Evolutionary conservation across 2,888 invertebrate species (phyloP).

Genomic region (Drymonia ruficornis): DNA sequence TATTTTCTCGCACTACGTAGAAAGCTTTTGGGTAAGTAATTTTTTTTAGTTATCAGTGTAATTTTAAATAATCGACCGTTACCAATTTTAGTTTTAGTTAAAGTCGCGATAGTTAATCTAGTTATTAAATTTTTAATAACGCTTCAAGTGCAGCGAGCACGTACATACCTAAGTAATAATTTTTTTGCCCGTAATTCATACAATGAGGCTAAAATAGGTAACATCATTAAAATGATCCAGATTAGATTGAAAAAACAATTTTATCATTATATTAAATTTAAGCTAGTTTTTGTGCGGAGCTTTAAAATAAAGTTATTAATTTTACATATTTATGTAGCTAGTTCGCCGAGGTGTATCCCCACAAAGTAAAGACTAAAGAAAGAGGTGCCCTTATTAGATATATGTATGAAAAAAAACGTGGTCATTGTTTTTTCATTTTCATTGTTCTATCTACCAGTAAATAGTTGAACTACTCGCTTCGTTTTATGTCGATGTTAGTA

Average conservation of each 20-base stretch:
- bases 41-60: slow-evolving; percentile 13
- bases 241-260: slow-evolving; percentile 22
- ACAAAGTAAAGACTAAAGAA: no score
- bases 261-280: slow-evolving; percentile 12
- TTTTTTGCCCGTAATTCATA: slow-evolving; percentile 35
- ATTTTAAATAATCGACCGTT: background rate
- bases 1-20: slow-evolving; percentile 75
- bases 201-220: slow-evolving; percentile 26
- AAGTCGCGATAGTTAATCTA: slow-evolving; percentile 15
- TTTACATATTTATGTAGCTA: slow-evolving; percentile 26
- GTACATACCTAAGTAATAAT: slow-evolving; percentile 25
- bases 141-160: slow-evolving; percentile 20
- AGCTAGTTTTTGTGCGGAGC: slow-evolving; percentile 15
- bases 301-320: slow-evolving; percentile 23
- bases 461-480: no score
- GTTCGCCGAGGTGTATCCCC: slow-evolving; percentile 28
- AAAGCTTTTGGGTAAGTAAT: slow-evolving; percentile 79
- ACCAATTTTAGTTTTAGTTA: background rate
- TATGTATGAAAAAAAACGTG: no score
- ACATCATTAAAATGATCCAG: slow-evolving; percentile 15
- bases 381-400: no score
- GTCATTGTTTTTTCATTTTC: no score
- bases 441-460: no score
- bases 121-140: slow-evolving; percentile 28
- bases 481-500: no score